Conservation (phyloP, 2,113 vertebrate species). For the Thymallus thymallus region DNA sequence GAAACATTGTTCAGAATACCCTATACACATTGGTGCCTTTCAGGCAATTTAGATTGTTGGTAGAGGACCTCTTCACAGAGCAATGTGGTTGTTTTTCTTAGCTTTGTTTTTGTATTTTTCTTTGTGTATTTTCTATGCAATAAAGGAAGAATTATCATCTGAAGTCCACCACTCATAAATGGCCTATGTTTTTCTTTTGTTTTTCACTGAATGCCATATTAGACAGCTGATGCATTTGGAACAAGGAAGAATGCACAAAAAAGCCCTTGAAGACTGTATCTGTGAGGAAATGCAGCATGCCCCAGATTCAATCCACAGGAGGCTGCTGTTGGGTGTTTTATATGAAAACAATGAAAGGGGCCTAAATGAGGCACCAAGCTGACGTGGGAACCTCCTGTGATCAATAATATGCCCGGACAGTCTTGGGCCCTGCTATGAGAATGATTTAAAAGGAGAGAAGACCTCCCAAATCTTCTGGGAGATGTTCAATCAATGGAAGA, state of each 20-base stretch:
- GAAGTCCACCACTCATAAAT: too few relatives aligned
- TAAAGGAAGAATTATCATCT: too few relatives aligned
- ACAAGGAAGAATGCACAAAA: slow-evolving; percentile 3
- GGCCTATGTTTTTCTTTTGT: neutral
- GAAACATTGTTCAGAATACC: too few relatives aligned
- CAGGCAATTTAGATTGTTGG: too few relatives aligned
- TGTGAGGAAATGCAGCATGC: neutral
- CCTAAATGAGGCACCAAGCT: slow-evolving; percentile 26
- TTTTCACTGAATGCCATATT: slow-evolving; percentile 27
- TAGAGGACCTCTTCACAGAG: too few relatives aligned
- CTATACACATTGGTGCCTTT: too few relatives aligned
- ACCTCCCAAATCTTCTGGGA: slow-evolving; percentile 1
- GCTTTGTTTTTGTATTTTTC: too few relatives aligned
- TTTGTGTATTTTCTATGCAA: too few relatives aligned
- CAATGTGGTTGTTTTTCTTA: too few relatives aligned
- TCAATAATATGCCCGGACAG: slow-evolving; percentile 25
- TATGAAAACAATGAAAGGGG: slow-evolving; percentile 30
- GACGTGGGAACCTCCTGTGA: slow-evolving; percentile 16
- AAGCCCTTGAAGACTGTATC: neutral
- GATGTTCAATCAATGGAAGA: slow-evolving; percentile 6
- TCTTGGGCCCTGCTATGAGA: slow-evolving; percentile 1
- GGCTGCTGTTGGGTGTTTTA: slow-evolving; percentile 20
- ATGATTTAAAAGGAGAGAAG: slow-evolving; percentile 23
- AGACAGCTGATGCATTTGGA: neutral
- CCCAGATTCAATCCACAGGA: slow-evolving; percentile 12